Base-by-base conservation (phyloP, 2,113 vertebrate species). In the Hemibagrus wyckioides region DNA sequence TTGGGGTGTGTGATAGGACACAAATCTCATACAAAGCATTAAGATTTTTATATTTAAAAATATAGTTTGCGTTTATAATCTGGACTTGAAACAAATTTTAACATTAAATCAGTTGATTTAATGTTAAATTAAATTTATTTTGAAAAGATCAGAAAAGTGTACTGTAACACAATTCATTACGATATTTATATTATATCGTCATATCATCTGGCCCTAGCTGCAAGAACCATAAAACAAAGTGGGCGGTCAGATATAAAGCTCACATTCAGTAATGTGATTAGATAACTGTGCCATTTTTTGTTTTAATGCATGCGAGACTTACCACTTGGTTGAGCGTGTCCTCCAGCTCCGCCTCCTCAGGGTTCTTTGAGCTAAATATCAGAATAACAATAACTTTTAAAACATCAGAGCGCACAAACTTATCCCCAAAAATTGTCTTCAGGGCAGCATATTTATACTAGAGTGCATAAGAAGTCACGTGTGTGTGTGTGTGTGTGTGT, bases 261-360 rank as follows among this genome's bases (percentile, higher is more conserved):
- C 28, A 30, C n/a, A 36, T 69, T 36, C 30, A 59, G 14, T 48
- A 48, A 48, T 56, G 61, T n/a, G n/a, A n/a, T 69, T 36, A 69
- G 65, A 69, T 15, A 69, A 1, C 6, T 19, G 65, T 19, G n/a
- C n/a, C 61, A 65, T 13, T 9, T 71, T 17, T 21, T 56, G 52
- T 57, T 57, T 36, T 25, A 19, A 19, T 10, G 28, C 36, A 30
- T 48, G 30, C 75, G 73, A 79, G 2, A 85, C 97, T 95, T 94
- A 99, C 98, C 97, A 99, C 98, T 97, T 99, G 98, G 93, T 99
- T 99, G 65, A 99, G 97, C 0, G 98, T 99, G 92, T 99, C 98
- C 94, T 99, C 98, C 71, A 99, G 94, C 52, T 99, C 98, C 1
- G 98, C 98, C 92, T 99, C 98, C 93, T 99, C 98, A 50, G 98